Base-by-base conservation (phyloP, 2,113 vertebrate species). In the Colistium nudipinnis region DNA sequence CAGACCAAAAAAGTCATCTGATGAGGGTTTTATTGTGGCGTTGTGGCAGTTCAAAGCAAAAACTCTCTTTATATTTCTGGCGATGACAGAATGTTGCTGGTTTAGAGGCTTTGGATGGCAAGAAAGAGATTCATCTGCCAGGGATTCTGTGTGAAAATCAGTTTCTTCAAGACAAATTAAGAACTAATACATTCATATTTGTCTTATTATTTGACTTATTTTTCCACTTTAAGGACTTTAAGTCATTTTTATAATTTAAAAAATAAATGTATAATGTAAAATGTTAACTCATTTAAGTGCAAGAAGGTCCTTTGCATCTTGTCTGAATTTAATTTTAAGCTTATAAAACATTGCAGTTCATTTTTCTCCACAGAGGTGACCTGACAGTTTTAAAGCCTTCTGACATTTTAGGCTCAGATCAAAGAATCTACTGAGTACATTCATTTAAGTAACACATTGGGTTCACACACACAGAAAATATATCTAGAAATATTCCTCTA, bases 41-140 rank as follows among this genome's bases (percentile, higher is more conserved):
- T 52, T 69, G n/a, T 66, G 30, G 51, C 38, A 70, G 24, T 82
- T 88, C 69, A 87, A 85, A 88, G 69, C 7, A 31, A 41, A n/a
- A 76, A 68, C 35, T 19, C 62, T 71, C 64, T 78, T 64, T 55
- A 74, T 78, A 76, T 67, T 66, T 48, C 49, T 24, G 4, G 66
- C 67, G 43, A 63, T 60, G 55, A 62, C 25, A 75, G 61, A 63
- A 4, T 36, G 14, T 52, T 52, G 31, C 10, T 47, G 62, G 62
- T 57, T 60, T 19, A 67, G 70, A 70, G 47, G 24, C 25, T 62
- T 66, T 47, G 47, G 47, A 61, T 17, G 19, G 31, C 30, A 64
- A 67, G 61, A 68, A 62, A 69, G 62, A 80, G 80, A 53, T 45
- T n/a, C 8, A 7, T 71, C 33, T 78, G 52, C 3, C 30, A 43